These are phyloP conservation scores for Griposia aprilina DNA, from an alignment of 2,888 invertebrate species.

Conservation along the genomic window DNA sequence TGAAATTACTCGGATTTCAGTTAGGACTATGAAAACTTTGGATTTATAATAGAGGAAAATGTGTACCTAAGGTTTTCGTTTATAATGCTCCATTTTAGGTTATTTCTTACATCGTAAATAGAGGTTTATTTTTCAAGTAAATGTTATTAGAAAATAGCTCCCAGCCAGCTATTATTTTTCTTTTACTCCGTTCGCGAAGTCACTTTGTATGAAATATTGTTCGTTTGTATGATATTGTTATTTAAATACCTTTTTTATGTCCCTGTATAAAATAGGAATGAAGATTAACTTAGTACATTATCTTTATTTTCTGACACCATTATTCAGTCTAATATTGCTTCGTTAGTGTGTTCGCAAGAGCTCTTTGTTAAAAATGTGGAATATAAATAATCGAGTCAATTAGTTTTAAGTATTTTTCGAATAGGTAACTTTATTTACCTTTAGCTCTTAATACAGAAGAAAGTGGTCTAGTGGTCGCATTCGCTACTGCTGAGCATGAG, in stretches of 20 bases:
- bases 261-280: not conserved
- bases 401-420: not conserved
- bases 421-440: not conserved
- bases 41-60: constrained; percentile 25
- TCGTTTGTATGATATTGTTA: constrained; percentile 8
- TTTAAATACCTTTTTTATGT: constrained; percentile 1
- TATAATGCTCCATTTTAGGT: constrained; percentile 23
- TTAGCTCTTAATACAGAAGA: not conserved
- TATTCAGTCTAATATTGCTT: not conserved
- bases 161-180: constrained; percentile 50
- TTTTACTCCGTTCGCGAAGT: constrained; percentile 35
- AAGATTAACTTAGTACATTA: not conserved
- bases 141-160: constrained; percentile 52
- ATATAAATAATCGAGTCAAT: not conserved
- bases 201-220: constrained; percentile 40
- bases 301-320: not conserved
- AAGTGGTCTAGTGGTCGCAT: not conserved
- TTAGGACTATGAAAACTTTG: not conserved
- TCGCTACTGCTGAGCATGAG: not conserved
- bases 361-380: not conserved
- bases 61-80: constrained; percentile 5
- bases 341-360: not conserved
- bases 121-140: constrained; percentile 47
- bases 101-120: constrained; percentile 35
- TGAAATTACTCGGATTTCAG: constrained; percentile 38